Evolutionary conservation across 2,797 vertebrate genomes (phyloP).

Genomic region (Hephaestus fuliginosus): DNA sequence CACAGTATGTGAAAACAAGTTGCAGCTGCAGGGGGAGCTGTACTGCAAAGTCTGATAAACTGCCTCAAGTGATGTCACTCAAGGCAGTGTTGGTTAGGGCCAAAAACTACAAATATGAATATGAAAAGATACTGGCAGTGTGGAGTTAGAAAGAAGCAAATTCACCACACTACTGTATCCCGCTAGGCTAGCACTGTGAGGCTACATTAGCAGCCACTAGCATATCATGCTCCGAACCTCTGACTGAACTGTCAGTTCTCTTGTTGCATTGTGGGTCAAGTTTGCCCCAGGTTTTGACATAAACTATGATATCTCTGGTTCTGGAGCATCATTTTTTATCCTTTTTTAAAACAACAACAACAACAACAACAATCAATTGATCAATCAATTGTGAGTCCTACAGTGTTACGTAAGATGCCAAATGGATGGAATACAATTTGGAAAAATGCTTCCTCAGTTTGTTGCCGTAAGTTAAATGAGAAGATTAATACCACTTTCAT

Average conservation of each 20-base stretch:
- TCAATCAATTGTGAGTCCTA: too few relatives aligned
- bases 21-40: slow-evolving; percentile 4
- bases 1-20: neutral
- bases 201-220: neutral
- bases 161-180: neutral
- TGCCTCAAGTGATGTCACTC: neutral
- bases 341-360: too few relatives aligned
- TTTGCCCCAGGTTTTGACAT: neutral
- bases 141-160: neutral
- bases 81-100: neutral
- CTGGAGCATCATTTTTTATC: neutral
- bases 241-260: neutral
- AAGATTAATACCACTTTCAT: neutral
- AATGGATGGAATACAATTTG: neutral
- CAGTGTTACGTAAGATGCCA: neutral
- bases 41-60: neutral
- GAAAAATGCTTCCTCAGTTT: neutral
- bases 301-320: neutral
- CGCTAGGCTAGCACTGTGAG: neutral
- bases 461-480: neutral
- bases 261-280: neutral
- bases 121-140: neutral
- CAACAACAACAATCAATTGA: too few relatives aligned
- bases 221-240: neutral
- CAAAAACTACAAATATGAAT: neutral